These are phyloP conservation scores for Melipona beecheii DNA, from an alignment of 2,888 invertebrate genomes.

Conservation along the genomic window DNA sequence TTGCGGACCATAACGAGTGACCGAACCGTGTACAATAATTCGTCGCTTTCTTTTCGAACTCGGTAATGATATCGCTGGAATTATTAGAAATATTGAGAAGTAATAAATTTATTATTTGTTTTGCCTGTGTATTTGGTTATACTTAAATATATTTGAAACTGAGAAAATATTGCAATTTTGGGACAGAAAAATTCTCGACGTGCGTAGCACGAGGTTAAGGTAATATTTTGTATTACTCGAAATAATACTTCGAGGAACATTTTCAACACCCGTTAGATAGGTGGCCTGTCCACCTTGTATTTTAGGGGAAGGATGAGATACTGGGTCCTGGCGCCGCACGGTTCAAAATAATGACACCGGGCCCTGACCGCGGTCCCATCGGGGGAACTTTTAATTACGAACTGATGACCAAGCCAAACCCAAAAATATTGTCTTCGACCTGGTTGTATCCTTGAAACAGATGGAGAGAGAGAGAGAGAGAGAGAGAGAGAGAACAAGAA, in stretches of 20 bases:
- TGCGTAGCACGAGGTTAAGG: no score
- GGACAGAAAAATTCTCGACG: no score
- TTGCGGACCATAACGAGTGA: no score
- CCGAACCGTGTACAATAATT: no score
- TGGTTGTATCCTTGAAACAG: slow-evolving; percentile 64
- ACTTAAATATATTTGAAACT: no score
- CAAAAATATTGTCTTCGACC: slow-evolving; percentile 82
- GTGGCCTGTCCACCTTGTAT: slow-evolving; percentile 72
- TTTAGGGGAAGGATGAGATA: slow-evolving; percentile 81
- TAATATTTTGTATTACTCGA: no score
- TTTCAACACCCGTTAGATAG: slow-evolving; percentile 76
- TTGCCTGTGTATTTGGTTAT: no score
- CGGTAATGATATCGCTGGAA: no score
- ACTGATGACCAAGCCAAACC: slow-evolving; percentile 83
- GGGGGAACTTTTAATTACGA: slow-evolving; percentile 83
- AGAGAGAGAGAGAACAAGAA: slow-evolving; percentile 12
- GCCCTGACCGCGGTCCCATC: slow-evolving; percentile 77
- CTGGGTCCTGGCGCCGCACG: slow-evolving; percentile 82
- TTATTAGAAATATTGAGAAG: no score
- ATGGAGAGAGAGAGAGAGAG: not conserved
- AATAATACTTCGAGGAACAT: slow-evolving; percentile 4
- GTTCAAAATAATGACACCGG: slow-evolving; percentile 83
- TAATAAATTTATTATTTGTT: no score
- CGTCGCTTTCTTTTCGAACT: no score
- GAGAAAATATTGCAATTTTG: no score